These are phyloP conservation scores for Carcina quercana DNA, from an alignment of 2,888 invertebrate genomes.

Conservation along the genomic window DNA sequence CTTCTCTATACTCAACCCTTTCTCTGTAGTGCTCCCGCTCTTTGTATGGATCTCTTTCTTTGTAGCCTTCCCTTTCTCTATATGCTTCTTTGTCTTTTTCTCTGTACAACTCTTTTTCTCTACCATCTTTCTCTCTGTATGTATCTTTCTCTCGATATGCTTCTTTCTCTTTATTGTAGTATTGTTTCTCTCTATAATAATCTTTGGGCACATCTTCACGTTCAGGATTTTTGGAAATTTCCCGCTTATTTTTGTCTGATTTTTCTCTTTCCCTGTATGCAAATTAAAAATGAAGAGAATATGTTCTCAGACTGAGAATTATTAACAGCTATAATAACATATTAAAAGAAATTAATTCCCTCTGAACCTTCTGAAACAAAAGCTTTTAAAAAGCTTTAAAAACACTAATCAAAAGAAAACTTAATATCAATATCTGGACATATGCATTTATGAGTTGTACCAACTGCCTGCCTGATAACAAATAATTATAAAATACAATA, in stretches of 20 bases:
- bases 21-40: conserved; percentile 56
- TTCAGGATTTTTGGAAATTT: conserved; percentile 47
- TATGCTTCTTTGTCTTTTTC: conserved; percentile 32
- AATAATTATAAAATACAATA: no score
- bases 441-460: no score
- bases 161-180: conserved; percentile 44
- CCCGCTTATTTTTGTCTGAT: conserved; percentile 57
- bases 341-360: conserved; percentile 21
- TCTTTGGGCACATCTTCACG: conserved; percentile 64
- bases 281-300: neutral
- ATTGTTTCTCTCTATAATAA: conserved; percentile 64
- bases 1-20: conserved; percentile 59
- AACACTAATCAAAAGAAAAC: no score
- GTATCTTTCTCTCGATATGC: conserved; percentile 25
- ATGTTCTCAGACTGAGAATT: neutral
- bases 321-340: neutral
- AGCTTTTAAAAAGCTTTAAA: no score
- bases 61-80: conserved; percentile 44
- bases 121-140: conserved; percentile 24
- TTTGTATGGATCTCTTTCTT: conserved; percentile 51
- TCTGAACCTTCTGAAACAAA: neutral
- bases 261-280: conserved; percentile 60
- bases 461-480: no score
- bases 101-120: conserved; percentile 17
- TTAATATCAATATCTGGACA: no score